Percentiles rank a stretch among this genome's conserved stretches.
phyloP scores from a whole-genome alignment of 2,113 vertebrate genomes.

The Tricholaema leucomelas region DNA sequence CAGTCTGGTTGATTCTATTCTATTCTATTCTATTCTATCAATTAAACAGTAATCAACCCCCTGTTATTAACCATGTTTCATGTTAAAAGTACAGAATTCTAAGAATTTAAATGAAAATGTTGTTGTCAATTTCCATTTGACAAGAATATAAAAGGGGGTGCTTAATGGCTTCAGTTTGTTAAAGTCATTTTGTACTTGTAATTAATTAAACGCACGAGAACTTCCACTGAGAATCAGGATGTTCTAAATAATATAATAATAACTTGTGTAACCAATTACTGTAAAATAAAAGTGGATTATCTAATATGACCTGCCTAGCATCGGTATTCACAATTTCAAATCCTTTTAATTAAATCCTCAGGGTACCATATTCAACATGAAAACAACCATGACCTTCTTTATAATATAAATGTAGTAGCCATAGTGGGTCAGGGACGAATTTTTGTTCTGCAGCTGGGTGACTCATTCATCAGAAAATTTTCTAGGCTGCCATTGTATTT shows the following conservation, averaged over 20 bases:
- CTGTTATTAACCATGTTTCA: background rate
- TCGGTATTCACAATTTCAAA: conserved; percentile 59
- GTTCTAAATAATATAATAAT: conserved; percentile 65
- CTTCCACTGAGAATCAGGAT: conserved; percentile 48
- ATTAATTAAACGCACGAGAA: conserved; percentile 56
- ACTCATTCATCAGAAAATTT: conserved; percentile 49
- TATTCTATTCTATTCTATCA: too few species aligned
- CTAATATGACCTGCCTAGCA: conserved; percentile 46
- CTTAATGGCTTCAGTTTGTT: conserved; percentile 34
- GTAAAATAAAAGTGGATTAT: conserved; percentile 67
- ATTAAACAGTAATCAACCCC: background rate
- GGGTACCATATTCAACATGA: conserved; percentile 18
- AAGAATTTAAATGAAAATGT: background rate
- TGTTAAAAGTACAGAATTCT: background rate
- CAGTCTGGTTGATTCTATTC: too few species aligned
- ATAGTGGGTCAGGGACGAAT: conserved; percentile 15
- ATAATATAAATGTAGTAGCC: conserved; percentile 34
- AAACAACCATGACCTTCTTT: conserved; percentile 23
- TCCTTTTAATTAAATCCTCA: conserved; percentile 69
- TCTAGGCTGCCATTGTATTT: background rate
- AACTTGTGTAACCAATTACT: conserved; percentile 66
- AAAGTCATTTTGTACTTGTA: conserved; percentile 24
- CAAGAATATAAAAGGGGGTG: conserved; percentile 4
- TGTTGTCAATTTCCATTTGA: conserved; percentile 28
- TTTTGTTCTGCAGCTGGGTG: conserved; percentile 29